Percentiles rank a stretch among this genome's conserved stretches.
These are phyloP conservation scores for Alaudala cheleensis DNA, from an alignment of 2,113 vertebrate genomes.

Conservation along the genomic window DNA sequence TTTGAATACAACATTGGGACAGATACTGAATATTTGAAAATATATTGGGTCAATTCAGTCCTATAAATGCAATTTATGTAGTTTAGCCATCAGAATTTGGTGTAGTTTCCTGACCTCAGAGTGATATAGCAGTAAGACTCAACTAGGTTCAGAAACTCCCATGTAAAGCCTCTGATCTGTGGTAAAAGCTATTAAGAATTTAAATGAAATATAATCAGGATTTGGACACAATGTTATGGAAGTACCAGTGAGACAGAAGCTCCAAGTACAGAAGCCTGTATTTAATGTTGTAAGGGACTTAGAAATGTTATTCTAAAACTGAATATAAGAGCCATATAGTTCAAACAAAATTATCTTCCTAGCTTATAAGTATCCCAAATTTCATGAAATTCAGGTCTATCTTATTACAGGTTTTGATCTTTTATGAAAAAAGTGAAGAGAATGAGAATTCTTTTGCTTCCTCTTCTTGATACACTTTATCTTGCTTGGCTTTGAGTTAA, in stretches of 20 bases:
- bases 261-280: background rate
- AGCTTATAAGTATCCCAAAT: background rate
- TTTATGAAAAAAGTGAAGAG: background rate
- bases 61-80: background rate
- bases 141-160: background rate
- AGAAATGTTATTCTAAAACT: background rate
- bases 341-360: conserved; percentile 23
- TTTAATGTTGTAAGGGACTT: background rate
- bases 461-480: background rate
- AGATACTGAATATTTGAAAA: background rate
- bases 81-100: background rate
- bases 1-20: background rate
- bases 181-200: conserved; percentile 6
- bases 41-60: background rate
- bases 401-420: conserved; percentile 11
- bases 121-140: background rate
- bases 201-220: conserved; percentile 8
- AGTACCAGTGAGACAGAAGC: background rate
- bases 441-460: conserved; percentile 2
- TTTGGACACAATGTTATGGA: background rate
- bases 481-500: conserved; percentile 22
- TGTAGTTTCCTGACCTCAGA: background rate
- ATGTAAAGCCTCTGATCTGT: background rate
- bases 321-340: background rate
- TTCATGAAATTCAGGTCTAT: background rate